Evolutionary conservation across 2,113 vertebrate species (phyloP).

Genomic region (Zapus hudsonius): DNA sequence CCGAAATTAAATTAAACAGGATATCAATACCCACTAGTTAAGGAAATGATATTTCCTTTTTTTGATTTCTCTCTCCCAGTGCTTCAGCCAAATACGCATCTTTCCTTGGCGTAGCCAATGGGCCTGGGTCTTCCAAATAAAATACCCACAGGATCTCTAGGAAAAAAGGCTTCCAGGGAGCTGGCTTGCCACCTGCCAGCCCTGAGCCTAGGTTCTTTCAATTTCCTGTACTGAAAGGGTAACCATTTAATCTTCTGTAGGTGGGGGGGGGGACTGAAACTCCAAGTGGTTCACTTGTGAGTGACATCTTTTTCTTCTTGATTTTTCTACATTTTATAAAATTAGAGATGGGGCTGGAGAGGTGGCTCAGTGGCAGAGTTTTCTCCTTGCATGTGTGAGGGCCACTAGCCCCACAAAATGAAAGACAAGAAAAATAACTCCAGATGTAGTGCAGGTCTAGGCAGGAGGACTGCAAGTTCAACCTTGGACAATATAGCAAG

Average conservation of each 20-base stretch:
- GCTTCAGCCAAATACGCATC: slow-evolving; percentile 74
- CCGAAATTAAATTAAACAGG: slow-evolving; percentile 86
- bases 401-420: neutral
- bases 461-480: neutral
- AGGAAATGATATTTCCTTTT: slow-evolving; percentile 85
- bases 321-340: slow-evolving; percentile 40
- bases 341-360: neutral
- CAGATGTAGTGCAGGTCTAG: neutral
- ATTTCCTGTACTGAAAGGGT: neutral
- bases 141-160: neutral
- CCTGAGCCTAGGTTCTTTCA: neutral
- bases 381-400: neutral
- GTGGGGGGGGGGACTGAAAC: neutral
- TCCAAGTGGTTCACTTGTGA: neutral
- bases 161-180: neutral
- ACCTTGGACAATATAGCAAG: neutral
- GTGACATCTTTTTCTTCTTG: neutral
- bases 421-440: neutral
- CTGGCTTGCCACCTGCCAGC: neutral
- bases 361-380: neutral
- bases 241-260: neutral
- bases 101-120: slow-evolving; percentile 57
- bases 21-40: slow-evolving; percentile 86
- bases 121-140: slow-evolving; percentile 48
- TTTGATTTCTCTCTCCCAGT: slow-evolving; percentile 75